phyloP scores from a whole-genome alignment of 23 tunicate genomes.

The Botrylloides violaceus region DNA sequence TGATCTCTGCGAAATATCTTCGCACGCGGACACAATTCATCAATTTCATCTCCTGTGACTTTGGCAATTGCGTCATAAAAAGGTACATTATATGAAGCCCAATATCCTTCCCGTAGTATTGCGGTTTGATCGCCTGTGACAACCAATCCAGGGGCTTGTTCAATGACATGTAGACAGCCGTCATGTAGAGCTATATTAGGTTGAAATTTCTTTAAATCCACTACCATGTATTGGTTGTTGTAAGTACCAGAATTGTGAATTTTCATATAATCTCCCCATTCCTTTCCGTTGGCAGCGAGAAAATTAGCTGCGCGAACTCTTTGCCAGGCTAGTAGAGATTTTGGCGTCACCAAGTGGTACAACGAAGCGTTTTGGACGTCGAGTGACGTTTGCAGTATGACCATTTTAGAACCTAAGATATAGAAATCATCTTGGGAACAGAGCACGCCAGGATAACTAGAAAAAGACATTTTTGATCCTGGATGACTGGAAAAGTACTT shows the following conservation, averaged over 20 bases:
- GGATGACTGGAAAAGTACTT: background rate
- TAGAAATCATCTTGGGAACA: background rate
- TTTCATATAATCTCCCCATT: background rate
- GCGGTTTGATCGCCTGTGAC: slow-evolving; percentile 10
- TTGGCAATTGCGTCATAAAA: slow-evolving; percentile 2
- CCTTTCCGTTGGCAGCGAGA: background rate
- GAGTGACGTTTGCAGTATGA: slow-evolving; percentile 13
- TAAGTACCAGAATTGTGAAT: slow-evolving; percentile 2
- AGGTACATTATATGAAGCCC: background rate
- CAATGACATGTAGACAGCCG: background rate
- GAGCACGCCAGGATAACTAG: background rate
- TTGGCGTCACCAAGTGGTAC: slow-evolving; percentile 6
- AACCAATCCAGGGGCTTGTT: background rate
- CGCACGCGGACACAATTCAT: slow-evolving; percentile 15
- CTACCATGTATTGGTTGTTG: background rate
- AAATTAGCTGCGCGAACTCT: background rate
- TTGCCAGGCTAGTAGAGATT: background rate
- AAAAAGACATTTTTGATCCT: background rate
- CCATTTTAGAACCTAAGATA: background rate
- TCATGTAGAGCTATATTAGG: background rate
- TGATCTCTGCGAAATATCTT: slow-evolving; percentile 19
- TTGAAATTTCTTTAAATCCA: background rate
- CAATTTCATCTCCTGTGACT: background rate
- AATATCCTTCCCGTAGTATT: background rate
- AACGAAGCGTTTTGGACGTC: background rate